Conservation (phyloP, 2,888 invertebrate species). For the Agriopis leucophaearia region DNA sequence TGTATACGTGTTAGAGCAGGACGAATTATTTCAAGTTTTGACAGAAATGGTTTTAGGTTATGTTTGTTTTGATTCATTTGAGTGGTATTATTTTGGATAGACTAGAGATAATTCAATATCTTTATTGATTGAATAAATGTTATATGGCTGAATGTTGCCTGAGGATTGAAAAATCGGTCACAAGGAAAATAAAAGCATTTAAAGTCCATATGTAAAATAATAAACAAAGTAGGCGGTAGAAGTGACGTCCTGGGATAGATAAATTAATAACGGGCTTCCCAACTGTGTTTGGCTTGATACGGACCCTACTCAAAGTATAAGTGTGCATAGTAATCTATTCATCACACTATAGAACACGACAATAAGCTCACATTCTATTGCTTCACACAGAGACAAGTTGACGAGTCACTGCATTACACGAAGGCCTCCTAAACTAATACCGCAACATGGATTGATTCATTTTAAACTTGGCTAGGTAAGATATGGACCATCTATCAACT, state of each 20-base stretch:
- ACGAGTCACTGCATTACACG: neutral
- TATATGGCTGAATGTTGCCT: too few species aligned
- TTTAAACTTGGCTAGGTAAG: neutral
- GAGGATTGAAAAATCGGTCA: too few species aligned
- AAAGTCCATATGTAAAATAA: neutral
- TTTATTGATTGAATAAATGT: too few species aligned
- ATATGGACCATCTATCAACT: conserved; percentile 6
- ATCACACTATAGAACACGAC: neutral
- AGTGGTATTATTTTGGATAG: too few species aligned
- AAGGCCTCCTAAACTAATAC: conserved; percentile 7
- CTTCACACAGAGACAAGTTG: neutral
- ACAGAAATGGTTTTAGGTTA: too few species aligned
- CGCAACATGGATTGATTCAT: conserved; percentile 1
- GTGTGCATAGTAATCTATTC: neutral
- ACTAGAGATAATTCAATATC: too few species aligned
- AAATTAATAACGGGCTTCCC: neutral
- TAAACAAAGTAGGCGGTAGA: conserved; percentile 16
- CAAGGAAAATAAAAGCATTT: too few species aligned
- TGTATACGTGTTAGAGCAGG: too few species aligned
- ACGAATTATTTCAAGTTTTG: too few species aligned
- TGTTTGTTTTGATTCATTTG: too few species aligned
- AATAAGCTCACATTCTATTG: neutral
- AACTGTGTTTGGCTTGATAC: neutral
- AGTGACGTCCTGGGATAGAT: conserved; percentile 18
- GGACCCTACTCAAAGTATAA: neutral